Evolutionary conservation across 2,888 invertebrate species (phyloP).

Genomic region (Scrobipalpa costella): DNA sequence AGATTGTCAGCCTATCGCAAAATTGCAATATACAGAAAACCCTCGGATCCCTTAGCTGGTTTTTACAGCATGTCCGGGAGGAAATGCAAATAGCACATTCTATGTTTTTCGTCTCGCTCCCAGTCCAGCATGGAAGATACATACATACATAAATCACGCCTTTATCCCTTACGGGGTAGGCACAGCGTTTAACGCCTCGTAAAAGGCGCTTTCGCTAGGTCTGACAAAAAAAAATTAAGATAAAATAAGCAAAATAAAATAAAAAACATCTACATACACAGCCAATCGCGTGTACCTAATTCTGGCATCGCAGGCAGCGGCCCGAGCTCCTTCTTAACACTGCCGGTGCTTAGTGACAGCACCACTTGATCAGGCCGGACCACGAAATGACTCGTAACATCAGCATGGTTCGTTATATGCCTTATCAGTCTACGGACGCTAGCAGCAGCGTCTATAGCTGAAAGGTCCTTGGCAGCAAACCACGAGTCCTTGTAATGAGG

Average conservation of each 20-base stretch:
- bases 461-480: conserved; percentile 52
- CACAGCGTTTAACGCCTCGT: too few species aligned
- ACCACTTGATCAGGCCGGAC: conserved; percentile 40
- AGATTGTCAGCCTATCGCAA: too few species aligned
- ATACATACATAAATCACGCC: too few species aligned
- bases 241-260: neutral
- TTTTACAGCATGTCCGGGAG: too few species aligned
- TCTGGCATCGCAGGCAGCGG: conserved; percentile 46
- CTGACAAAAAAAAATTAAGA: neutral
- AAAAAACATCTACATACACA: conserved; percentile 26
- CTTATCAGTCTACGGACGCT: conserved; percentile 56
- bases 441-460: conserved; percentile 53
- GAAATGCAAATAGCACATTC: too few species aligned
- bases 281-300: conserved; percentile 38
- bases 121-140: too few species aligned
- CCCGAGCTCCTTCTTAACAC: conserved; percentile 50
- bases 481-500: conserved; percentile 54
- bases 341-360: conserved; percentile 37
- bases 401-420: conserved; percentile 53
- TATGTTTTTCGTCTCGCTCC: too few species aligned
- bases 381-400: conserved; percentile 40
- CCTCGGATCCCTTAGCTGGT: too few species aligned
- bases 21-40: too few species aligned
- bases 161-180: too few species aligned
- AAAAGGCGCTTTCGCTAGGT: too few species aligned